Conservation (phyloP, 2,888 invertebrate genomes). For the Endomychus coccineus region DNA sequence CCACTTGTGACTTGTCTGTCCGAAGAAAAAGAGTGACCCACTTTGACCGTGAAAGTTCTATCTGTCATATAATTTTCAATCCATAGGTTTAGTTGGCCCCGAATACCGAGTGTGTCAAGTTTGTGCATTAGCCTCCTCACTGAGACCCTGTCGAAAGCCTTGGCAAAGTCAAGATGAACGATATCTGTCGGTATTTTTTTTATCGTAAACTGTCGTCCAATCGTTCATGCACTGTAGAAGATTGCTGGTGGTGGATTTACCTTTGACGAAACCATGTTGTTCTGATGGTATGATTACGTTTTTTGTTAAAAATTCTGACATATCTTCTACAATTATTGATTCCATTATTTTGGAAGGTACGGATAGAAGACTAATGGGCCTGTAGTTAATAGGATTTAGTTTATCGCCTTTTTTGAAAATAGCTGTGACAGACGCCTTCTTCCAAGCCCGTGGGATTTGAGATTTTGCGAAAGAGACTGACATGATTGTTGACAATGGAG, state of each 20-base stretch:
- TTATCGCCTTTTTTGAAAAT: constrained; percentile 7
- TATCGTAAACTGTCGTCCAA: constrained; percentile 1
- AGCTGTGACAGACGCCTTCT: constrained; percentile 7
- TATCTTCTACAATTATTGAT: constrained; percentile 6
- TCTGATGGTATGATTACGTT: constrained; percentile 1
- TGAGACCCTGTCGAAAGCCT: constrained; percentile 5
- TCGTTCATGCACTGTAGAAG: constrained; percentile 3
- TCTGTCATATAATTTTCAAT: too few relatives aligned
- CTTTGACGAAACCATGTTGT: constrained; percentile 7
- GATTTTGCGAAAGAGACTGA: constrained; percentile 3
- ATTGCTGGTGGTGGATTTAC: constrained; percentile 5
- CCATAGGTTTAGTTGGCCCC: too few relatives aligned
- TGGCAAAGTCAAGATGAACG: constrained; percentile 3
- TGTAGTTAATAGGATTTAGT: constrained; percentile 3
- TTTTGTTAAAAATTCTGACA: constrained; percentile 2
- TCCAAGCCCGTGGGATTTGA: constrained; percentile 1
- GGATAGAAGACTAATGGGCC: constrained; percentile 7
- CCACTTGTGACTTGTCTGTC: too few relatives aligned
- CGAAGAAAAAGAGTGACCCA: too few relatives aligned
- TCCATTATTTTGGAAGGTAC: constrained; percentile 6
- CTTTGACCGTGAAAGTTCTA: too few relatives aligned
- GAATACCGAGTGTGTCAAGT: constrained; percentile 1
- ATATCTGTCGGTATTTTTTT: constrained; percentile 2
- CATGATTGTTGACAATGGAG: constrained; percentile 2
- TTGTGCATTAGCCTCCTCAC: constrained; percentile 1